These are phyloP conservation scores for Actenoides lindsayi DNA, from an alignment of 2,113 vertebrate species.

Conservation along the genomic window DNA sequence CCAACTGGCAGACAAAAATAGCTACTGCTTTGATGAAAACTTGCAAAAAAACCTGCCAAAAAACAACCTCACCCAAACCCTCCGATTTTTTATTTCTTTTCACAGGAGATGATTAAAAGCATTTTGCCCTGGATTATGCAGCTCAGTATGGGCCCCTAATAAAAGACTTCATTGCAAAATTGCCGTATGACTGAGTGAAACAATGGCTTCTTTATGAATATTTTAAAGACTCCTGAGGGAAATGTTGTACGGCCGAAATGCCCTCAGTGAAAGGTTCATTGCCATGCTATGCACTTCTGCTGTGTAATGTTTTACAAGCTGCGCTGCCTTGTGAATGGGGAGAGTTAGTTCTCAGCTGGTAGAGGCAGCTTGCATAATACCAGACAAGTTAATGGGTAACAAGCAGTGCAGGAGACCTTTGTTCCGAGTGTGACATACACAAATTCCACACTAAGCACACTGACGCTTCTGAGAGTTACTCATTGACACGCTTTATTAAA, in stretches of 20 bases:
- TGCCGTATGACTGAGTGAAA: constrained; percentile 15
- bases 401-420: constrained; percentile 70
- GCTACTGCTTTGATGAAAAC: not conserved
- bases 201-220: constrained; percentile 41
- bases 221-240: constrained; percentile 48
- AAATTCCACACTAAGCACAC: constrained; percentile 57
- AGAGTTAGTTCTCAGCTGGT: constrained; percentile 23
- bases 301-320: constrained; percentile 43
- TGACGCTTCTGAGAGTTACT: constrained; percentile 57
- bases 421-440: constrained; percentile 47
- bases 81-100: constrained; percentile 11
- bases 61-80: not conserved
- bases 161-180: constrained; percentile 39
- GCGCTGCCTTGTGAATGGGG: constrained; percentile 16
- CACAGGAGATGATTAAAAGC: constrained; percentile 27
- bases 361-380: constrained; percentile 26
- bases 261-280: constrained; percentile 51
- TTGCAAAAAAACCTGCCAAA: not conserved
- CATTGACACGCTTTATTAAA: constrained; percentile 66
- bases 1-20: not conserved
- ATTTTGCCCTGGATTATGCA: constrained; percentile 2
- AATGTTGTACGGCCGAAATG: constrained; percentile 8
- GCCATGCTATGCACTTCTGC: constrained; percentile 16
- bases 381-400: constrained; percentile 73
- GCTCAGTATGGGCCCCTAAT: not conserved